These are phyloP conservation scores for Drosophila pruinosa DNA, from an alignment of 1,140 invertebrate genomes.

Conservation along the genomic window DNA sequence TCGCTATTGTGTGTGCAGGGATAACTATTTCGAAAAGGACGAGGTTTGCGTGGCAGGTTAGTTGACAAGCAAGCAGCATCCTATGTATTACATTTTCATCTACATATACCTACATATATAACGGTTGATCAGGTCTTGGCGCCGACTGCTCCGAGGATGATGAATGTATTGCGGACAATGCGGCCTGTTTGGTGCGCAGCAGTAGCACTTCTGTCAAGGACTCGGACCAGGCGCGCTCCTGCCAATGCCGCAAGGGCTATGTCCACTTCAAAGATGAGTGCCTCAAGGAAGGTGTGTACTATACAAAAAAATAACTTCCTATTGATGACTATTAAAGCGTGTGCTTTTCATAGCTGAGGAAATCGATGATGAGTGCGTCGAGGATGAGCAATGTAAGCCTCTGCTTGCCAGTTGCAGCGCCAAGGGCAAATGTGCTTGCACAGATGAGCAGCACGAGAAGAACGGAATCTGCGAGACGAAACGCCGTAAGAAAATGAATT, in stretches of 20 bases:
- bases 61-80: not conserved
- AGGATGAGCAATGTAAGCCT: constrained; percentile 79
- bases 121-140: constrained; percentile 83
- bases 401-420: constrained; percentile 65
- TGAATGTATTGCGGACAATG: constrained; percentile 82
- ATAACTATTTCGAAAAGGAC: constrained; percentile 79
- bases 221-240: constrained; percentile 58
- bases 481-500: constrained; percentile 62
- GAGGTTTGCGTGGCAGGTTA: constrained; percentile 68
- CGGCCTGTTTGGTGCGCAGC: constrained; percentile 62
- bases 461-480: constrained; percentile 65
- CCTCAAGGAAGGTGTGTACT: constrained; percentile 75
- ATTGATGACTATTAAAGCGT: not conserved
- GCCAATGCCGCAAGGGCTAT: constrained; percentile 82
- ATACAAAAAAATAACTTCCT: not conserved
- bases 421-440: constrained; percentile 71
- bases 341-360: constrained; percentile 45
- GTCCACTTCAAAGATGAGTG: constrained; percentile 82
- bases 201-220: constrained; percentile 40
- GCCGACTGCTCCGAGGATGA: constrained; percentile 77
- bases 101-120: no score
- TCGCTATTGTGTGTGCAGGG: constrained; percentile 80
- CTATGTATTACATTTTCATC: no score
- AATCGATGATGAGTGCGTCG: constrained; percentile 72
- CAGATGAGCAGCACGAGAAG: constrained; percentile 67